Conservation (phyloP, 1,140 invertebrate species). For the Radopholus similis region DNA sequence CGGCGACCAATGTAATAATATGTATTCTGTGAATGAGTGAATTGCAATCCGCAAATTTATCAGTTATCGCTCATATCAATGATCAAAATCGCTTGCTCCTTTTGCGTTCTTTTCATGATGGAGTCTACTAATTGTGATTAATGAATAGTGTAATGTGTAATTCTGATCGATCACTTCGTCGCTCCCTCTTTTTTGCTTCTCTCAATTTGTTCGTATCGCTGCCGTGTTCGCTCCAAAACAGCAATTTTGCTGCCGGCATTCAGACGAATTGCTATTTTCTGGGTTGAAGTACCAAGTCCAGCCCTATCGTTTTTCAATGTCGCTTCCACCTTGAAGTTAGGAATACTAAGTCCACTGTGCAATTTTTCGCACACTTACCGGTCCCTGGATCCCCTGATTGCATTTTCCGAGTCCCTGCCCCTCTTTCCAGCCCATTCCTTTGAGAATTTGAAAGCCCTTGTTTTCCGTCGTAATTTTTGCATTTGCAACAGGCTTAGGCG, state of each 20-base stretch:
- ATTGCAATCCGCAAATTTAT: too few species aligned
- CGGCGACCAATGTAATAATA: too few species aligned
- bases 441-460: slow-evolving; percentile 26
- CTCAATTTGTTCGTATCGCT: slow-evolving; percentile 13
- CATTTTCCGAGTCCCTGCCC: slow-evolving; percentile 29
- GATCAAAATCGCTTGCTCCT: too few species aligned
- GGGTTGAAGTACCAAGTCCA: background rate
- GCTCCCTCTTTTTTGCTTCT: too few species aligned
- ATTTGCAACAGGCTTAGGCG: background rate
- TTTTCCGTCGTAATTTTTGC: slow-evolving; percentile 4
- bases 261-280: background rate
- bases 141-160: too few species aligned
- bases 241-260: background rate
- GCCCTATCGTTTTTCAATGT: slow-evolving; percentile 2
- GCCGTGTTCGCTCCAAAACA: slow-evolving; percentile 5
- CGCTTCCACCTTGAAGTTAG: slow-evolving; percentile 5
- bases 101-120: too few species aligned
- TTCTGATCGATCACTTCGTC: too few species aligned
- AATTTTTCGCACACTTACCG: slow-evolving; percentile 19
- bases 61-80: too few species aligned
- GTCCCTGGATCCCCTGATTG: slow-evolving; percentile 24
- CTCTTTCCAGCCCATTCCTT: slow-evolving; percentile 32
- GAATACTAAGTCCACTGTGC: background rate
- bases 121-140: too few species aligned
- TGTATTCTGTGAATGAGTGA: too few species aligned